Evolutionary conservation across 2,888 invertebrate genomes (phyloP).

Genomic region (Horisme vitalbata): DNA sequence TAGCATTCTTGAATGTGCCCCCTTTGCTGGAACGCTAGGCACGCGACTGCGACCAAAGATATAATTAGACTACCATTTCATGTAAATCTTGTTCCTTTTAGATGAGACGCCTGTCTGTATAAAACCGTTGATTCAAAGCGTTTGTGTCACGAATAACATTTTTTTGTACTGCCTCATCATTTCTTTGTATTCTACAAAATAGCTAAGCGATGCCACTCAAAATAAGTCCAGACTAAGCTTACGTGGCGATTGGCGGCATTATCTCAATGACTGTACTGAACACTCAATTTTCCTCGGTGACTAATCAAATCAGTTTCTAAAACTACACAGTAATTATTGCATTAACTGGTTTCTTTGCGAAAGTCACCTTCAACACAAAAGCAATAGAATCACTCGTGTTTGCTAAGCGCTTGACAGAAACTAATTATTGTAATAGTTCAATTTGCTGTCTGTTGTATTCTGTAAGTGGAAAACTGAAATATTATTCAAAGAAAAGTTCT

Average conservation of each 20-base stretch:
- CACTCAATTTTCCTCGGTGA: conserved; percentile 12
- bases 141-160: conserved; percentile 24
- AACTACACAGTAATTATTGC: conserved; percentile 35
- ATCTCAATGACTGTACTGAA: background rate
- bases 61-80: conserved; percentile 68
- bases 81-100: conserved; percentile 54
- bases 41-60: conserved; percentile 59
- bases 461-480: too few relatives aligned
- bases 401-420: conserved; percentile 25
- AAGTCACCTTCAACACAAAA: conserved; percentile 36
- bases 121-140: conserved; percentile 33
- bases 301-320: conserved; percentile 23
- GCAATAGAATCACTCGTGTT: conserved; percentile 36
- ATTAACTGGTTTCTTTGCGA: conserved; percentile 48
- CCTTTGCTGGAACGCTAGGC: conserved; percentile 55
- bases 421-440: conserved; percentile 6
- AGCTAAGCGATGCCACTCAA: background rate
- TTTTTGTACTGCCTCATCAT: conserved; percentile 17
- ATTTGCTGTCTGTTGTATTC: too few relatives aligned
- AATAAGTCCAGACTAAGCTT: background rate
- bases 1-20: conserved; percentile 35
- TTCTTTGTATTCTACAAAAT: conserved; percentile 9
- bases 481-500: too few relatives aligned
- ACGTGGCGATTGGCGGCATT: background rate
- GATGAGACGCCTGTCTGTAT: conserved; percentile 35